A percentile compares a stretch with the other conserved stretches of the same genome.
Conservation (phyloP, 2,113 vertebrate genomes). For the Callochromis pleurospilus region DNA sequence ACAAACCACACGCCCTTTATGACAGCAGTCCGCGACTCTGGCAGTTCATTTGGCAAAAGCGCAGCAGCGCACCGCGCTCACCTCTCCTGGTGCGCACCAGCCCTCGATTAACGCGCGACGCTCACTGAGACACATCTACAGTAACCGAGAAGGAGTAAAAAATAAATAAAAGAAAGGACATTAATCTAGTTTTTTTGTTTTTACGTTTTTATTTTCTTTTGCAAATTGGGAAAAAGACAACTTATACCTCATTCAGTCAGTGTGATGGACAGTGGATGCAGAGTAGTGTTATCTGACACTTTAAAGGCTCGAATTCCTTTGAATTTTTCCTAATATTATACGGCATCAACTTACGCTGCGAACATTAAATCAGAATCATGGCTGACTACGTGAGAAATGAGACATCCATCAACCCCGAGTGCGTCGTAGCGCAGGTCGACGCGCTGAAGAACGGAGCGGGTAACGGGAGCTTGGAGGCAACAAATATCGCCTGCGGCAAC, state of each 20-base stretch:
- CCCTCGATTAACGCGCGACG: not conserved
- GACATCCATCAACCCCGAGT: conserved; percentile 30
- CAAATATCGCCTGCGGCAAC: conserved; percentile 57
- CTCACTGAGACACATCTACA: not conserved
- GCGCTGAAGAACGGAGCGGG: conserved; percentile 15
- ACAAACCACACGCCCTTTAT: not conserved
- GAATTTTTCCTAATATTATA: not conserved
- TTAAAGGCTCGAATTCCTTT: not conserved
- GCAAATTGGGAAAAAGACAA: not conserved
- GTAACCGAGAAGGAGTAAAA: not conserved
- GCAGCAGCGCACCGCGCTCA: not conserved
- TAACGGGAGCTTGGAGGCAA: conserved; percentile 48
- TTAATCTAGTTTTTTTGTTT: not conserved
- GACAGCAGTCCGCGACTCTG: not conserved
- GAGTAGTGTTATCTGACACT: not conserved
- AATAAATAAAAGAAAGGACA: not conserved
- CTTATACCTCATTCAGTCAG: not conserved
- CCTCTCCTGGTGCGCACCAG: not conserved
- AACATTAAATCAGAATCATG: conserved; percentile 15
- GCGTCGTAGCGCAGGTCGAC: conserved; percentile 33
- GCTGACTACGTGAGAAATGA: conserved; percentile 37
- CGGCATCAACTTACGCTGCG: not conserved
- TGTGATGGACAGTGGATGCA: not conserved
- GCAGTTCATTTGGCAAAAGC: not conserved
- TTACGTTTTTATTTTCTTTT: not conserved